Evolutionary conservation across 2,797 vertebrate genomes (phyloP).

Genomic region (Geotrypetes seraphini): DNA sequence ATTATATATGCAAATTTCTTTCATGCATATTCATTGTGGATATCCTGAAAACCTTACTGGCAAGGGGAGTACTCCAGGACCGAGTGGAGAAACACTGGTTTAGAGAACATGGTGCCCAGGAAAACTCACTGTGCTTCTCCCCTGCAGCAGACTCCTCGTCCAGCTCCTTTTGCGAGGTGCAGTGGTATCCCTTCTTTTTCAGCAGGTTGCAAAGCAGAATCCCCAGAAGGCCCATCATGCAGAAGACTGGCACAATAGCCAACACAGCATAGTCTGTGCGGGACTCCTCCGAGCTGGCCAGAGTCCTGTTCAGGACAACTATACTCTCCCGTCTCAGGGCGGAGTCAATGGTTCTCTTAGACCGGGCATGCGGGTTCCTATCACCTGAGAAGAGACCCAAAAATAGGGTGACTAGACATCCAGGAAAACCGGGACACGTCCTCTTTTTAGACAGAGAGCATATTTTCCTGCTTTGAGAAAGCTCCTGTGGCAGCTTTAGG

Average conservation of each 20-base stretch:
- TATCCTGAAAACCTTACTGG: too few relatives aligned
- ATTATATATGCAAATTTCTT: too few relatives aligned
- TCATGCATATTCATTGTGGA: too few relatives aligned
- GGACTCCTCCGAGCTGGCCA: constrained; percentile 60
- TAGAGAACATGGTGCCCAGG: too few relatives aligned
- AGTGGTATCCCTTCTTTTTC: constrained; percentile 87
- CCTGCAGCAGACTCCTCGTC: constrained; percentile 44
- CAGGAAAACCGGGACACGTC: too few relatives aligned
- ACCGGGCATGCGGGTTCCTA: constrained; percentile 9
- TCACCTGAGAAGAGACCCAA: too few relatives aligned
- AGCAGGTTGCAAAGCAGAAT: constrained; percentile 91
- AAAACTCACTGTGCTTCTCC: constrained; percentile 64
- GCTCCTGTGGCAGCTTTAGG: too few relatives aligned
- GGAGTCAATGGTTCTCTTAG: constrained; percentile 41
- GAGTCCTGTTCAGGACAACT: constrained; percentile 52
- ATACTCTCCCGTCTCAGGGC: background rate
- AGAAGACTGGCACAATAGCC: constrained; percentile 85
- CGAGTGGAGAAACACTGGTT: too few relatives aligned
- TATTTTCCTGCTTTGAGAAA: too few relatives aligned
- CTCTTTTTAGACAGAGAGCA: too few relatives aligned
- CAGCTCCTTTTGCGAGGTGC: constrained; percentile 70
- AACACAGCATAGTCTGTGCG: constrained; percentile 76
- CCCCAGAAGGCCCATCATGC: constrained; percentile 83
- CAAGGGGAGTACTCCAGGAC: too few relatives aligned
- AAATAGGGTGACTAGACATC: too few relatives aligned